Base-by-base conservation (phyloP, 1,140 invertebrate species). In the Macrosteles quadrilineatus region DNA sequence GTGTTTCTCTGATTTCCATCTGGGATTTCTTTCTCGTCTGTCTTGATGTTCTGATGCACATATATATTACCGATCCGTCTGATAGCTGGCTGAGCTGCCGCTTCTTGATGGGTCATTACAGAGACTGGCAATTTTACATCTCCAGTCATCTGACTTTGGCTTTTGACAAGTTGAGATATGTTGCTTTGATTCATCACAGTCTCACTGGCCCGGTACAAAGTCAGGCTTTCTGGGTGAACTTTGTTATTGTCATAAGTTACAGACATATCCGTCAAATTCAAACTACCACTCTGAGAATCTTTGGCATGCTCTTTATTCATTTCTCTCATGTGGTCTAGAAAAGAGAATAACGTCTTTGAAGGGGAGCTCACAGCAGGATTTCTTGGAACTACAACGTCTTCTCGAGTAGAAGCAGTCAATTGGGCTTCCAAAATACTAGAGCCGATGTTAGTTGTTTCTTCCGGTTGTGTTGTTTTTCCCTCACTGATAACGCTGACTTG, bases 401-500 rank as follows among this genome's bases (percentile, higher is more conserved):
- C 50, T 19, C 31, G 30, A 59, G n/a, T 59, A 19, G 71, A 70
- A 29, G 69, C 71, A 17, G 71, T 72, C 27, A 74, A 47, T 43
- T 74, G 73, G 25, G 73, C 73, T 71, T 74, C 73, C 55, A 74
- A 43, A 36, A 74, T 74, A 64, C 73, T 74, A n/a, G 73, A 74
- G 59, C 73, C 72, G 25, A 72, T 55, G 25, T 31, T 57, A 17
- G 27, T 6, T 19, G 59, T 12, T 31, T 69, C 30, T 23, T 62
- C 68, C 27, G 19, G 30, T 14, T 53, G 31, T 25, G 23, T 47
- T n/a, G 68, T 29, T 43, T 69, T 63, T 6, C 31, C 31, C n/a
- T 63, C 59, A 32, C n/a, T 63, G 12, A 63, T 63, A 3, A 31
- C 53, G 19, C 67, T 59, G 6, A 57, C 67, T 30, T 69, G 47